Evolutionary conservation across 2,113 vertebrate species (phyloP).

Genomic region (Sinocyclocheilus maitianheensis): DNA sequence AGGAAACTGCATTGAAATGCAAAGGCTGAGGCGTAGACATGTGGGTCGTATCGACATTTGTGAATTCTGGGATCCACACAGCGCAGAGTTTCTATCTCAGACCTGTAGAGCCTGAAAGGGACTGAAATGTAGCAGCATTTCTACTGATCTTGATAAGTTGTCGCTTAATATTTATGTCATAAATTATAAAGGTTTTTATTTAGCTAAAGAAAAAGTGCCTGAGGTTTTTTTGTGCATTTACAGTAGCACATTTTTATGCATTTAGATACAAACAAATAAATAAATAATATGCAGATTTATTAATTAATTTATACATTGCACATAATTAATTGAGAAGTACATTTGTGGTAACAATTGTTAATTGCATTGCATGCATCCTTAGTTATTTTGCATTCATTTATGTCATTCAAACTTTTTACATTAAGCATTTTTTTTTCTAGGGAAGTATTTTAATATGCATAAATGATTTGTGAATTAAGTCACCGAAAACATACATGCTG

Average conservation of each 20-base stretch:
- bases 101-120: slow-evolving; percentile 40
- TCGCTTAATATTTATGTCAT: background rate
- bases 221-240: background rate
- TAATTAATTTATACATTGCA: background rate
- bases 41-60: slow-evolving; percentile 77
- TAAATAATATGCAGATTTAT: background rate
- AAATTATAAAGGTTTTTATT: background rate
- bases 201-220: background rate
- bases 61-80: slow-evolving; percentile 77
- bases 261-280: background rate
- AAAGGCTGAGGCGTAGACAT: slow-evolving; percentile 74
- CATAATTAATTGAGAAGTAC: background rate
- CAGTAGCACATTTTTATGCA: background rate
- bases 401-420: background rate
- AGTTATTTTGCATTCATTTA: background rate
- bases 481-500: too few relatives aligned
- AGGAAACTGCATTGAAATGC: slow-evolving; percentile 80
- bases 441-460: background rate
- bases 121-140: background rate
- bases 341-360: background rate
- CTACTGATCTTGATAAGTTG: slow-evolving; percentile 11
- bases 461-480: background rate
- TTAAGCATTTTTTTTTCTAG: background rate
- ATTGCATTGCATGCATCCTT: background rate
- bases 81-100: slow-evolving; percentile 60